Percentiles rank a stretch among this genome's conserved stretches.
Evolutionary conservation across 2,113 vertebrate genomes (phyloP).

Genomic region (Chiloscyllium plagiosum): DNA sequence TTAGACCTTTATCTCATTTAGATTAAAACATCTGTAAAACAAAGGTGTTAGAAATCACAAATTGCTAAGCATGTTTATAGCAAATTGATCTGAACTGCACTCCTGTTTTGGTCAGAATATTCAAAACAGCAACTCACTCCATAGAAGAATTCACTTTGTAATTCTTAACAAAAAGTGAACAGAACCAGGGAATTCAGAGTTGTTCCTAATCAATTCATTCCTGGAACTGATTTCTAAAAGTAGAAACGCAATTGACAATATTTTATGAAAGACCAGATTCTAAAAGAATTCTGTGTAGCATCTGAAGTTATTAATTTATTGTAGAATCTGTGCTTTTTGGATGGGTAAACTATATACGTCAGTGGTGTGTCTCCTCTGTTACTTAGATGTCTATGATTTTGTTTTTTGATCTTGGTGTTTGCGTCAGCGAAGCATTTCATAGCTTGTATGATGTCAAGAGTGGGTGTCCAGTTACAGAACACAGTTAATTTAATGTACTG

Average conservation of each 20-base stretch:
- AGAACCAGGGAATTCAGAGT: constrained; percentile 32
- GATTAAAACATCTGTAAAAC: not conserved
- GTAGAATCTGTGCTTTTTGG: constrained; percentile 35
- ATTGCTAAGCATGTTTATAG: constrained; percentile 3
- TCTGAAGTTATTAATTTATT: constrained; percentile 49
- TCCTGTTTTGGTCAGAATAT: not conserved
- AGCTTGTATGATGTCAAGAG: constrained; percentile 60
- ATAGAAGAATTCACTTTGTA: not conserved
- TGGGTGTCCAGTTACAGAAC: constrained; percentile 54
- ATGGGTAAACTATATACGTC: constrained; percentile 48
- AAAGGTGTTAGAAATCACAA: not conserved
- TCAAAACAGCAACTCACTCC: not conserved
- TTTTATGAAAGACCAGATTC: constrained; percentile 48
- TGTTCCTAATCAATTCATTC: not conserved
- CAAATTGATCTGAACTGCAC: not conserved
- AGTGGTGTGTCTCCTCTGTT: constrained; percentile 43
- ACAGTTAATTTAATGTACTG: constrained; percentile 59
- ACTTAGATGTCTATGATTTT: constrained; percentile 49
- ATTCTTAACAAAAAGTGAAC: not conserved
- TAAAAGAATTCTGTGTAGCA: constrained; percentile 49
- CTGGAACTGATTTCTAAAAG: constrained; percentile 38
- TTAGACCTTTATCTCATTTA: not conserved
- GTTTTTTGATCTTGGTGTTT: constrained; percentile 53
- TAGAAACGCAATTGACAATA: constrained; percentile 42
- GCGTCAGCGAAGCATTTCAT: constrained; percentile 58